A percentile compares a stretch with the other conserved stretches of the same genome.
These are phyloP conservation scores for Orycteropus afer DNA, from an alignment of 2,113 vertebrate species.

Conservation along the genomic window DNA sequence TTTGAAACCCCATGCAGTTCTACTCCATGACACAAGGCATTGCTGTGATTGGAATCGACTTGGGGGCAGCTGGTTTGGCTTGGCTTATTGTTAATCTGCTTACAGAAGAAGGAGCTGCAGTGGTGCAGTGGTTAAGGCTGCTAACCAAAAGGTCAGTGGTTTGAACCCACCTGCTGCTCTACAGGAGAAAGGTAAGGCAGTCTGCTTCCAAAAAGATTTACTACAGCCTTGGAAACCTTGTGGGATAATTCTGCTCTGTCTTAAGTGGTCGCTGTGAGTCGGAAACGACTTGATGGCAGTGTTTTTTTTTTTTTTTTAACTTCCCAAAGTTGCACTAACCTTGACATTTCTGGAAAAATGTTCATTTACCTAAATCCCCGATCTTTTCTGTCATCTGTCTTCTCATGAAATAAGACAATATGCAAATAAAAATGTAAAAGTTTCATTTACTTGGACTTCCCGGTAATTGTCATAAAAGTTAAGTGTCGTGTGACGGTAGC, in stretches of 20 bases:
- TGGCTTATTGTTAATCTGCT: too few species aligned
- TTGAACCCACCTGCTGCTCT: not conserved
- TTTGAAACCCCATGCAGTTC: too few species aligned
- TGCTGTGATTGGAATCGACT: not conserved
- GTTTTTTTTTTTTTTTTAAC: not conserved
- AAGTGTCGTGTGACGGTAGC: not conserved
- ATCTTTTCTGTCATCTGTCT: constrained; percentile 23
- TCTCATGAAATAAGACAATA: not conserved
- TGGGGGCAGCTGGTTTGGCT: not conserved
- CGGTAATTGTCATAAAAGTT: not conserved
- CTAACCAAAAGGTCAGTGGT: not conserved
- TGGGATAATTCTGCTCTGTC: not conserved
- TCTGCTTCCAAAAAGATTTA: not conserved
- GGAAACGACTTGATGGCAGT: not conserved
- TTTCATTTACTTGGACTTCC: not conserved
- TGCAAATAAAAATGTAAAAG: constrained; percentile 64
- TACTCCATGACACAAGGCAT: too few species aligned
- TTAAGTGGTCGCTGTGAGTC: not conserved
- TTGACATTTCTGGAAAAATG: not conserved
- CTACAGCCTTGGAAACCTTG: not conserved
- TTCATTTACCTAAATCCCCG: constrained; percentile 20
- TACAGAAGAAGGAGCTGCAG: too few species aligned
- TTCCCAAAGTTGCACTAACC: not conserved
- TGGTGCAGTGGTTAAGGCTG: not conserved
- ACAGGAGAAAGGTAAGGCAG: not conserved